Evolutionary conservation across 64 coral and sea anemone genomes (phyloP).

Genomic region (Porites australiensis): DNA sequence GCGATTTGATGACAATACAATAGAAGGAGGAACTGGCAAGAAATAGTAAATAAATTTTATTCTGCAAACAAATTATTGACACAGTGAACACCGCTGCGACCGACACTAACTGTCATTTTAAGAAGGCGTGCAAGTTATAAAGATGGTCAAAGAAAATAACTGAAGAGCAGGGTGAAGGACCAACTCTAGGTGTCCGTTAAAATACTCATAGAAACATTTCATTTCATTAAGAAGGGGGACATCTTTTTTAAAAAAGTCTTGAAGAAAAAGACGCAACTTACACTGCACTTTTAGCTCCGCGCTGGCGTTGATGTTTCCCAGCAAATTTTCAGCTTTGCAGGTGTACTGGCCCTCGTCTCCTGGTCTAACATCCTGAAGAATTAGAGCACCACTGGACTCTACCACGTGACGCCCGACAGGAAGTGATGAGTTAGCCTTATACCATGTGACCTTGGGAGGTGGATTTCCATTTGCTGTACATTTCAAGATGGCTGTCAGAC

Average conservation of each 20-base stretch:
- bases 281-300: slow-evolving; percentile 38
- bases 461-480: slow-evolving; percentile 59
- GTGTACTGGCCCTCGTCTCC: slow-evolving; percentile 48
- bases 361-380: neutral
- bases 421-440: slow-evolving; percentile 21
- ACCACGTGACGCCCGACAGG: neutral
- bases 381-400: slow-evolving; percentile 12
- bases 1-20: neutral
- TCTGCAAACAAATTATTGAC: too few species aligned
- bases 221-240: too few species aligned
- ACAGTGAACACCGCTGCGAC: too few species aligned
- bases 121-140: too few species aligned
- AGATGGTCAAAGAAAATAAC: too few species aligned
- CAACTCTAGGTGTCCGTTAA: too few species aligned
- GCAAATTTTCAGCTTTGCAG: slow-evolving; percentile 30
- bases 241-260: too few species aligned
- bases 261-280: neutral
- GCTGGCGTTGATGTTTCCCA: slow-evolving; percentile 9
- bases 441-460: slow-evolving; percentile 34
- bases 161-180: too few species aligned
- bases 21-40: slow-evolving; percentile 1
- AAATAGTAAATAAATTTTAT: too few species aligned
- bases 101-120: too few species aligned
- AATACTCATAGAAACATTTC: too few species aligned
- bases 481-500: slow-evolving; percentile 30